Conservation (phyloP, 2,888 invertebrate species). For the Mechanitis mazaeus region DNA sequence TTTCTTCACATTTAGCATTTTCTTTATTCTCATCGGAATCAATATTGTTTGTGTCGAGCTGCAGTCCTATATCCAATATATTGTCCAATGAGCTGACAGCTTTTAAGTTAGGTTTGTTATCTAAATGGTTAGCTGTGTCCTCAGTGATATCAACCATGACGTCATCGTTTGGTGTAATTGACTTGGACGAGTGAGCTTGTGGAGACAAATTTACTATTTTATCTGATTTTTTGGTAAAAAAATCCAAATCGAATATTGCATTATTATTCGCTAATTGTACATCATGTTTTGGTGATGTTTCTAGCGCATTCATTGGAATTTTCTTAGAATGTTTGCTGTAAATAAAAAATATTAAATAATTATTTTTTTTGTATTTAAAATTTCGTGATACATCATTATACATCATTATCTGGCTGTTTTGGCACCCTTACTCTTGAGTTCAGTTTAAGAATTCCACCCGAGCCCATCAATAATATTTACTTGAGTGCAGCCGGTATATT, state of each 20-base stretch:
- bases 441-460: too few species aligned
- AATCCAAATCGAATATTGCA: constrained; percentile 69
- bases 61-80: constrained; percentile 47
- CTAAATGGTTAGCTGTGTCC: constrained; percentile 28
- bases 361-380: too few species aligned
- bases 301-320: constrained; percentile 80
- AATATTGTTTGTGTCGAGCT: constrained; percentile 37
- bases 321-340: constrained; percentile 73
- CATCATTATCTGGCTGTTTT: too few species aligned
- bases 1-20: constrained; percentile 37
- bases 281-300: constrained; percentile 57
- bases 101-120: constrained; percentile 31
- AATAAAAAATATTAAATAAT: too few species aligned
- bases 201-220: constrained; percentile 32
- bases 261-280: constrained; percentile 37
- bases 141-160: constrained; percentile 77
- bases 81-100: constrained; percentile 40
- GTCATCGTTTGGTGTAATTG: constrained; percentile 58
- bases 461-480: too few species aligned
- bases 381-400: too few species aligned
- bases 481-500: too few species aligned
- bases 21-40: constrained; percentile 41
- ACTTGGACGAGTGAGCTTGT: constrained; percentile 24
- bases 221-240: constrained; percentile 61
- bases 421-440: too few species aligned